Percentiles rank a stretch among this genome's conserved stretches.
These are phyloP conservation scores for Glaucomys volans DNA, from an alignment of 2,113 vertebrate genomes.

Conservation along the genomic window DNA sequence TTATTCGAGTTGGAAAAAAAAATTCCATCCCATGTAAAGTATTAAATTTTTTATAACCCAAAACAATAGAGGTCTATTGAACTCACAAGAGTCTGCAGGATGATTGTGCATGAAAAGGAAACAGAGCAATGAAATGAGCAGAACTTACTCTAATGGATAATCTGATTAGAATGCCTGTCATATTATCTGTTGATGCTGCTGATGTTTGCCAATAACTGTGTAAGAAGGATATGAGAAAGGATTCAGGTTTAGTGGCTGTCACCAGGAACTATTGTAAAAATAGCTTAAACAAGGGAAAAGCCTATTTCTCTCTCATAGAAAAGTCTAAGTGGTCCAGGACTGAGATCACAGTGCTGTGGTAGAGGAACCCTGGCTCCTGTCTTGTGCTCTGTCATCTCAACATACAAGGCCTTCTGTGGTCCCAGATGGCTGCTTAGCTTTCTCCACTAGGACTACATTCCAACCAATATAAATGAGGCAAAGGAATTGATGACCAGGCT, in stretches of 20 bases:
- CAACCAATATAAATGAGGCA: background rate
- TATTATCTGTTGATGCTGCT: background rate
- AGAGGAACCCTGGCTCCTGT: no score
- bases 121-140: conserved; percentile 48
- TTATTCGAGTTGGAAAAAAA: conserved; percentile 29
- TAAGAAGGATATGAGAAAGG: background rate
- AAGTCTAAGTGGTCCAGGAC: background rate
- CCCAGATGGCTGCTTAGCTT: background rate
- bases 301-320: background rate
- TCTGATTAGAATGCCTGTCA: conserved; percentile 70
- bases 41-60: background rate
- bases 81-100: conserved; percentile 7
- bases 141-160: conserved; percentile 37
- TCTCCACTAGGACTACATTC: background rate
- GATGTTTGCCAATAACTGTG: conserved; percentile 37
- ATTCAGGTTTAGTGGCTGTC: background rate
- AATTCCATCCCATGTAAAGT: background rate
- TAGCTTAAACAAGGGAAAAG: background rate
- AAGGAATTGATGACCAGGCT: background rate
- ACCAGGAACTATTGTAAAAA: conserved; percentile 32
- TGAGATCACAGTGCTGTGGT: background rate
- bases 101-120: conserved; percentile 23
- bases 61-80: background rate
- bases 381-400: background rate
- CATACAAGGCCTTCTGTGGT: background rate